phyloP scores from a whole-genome alignment of 1,140 invertebrate genomes.

The Carposina sasakii region DNA sequence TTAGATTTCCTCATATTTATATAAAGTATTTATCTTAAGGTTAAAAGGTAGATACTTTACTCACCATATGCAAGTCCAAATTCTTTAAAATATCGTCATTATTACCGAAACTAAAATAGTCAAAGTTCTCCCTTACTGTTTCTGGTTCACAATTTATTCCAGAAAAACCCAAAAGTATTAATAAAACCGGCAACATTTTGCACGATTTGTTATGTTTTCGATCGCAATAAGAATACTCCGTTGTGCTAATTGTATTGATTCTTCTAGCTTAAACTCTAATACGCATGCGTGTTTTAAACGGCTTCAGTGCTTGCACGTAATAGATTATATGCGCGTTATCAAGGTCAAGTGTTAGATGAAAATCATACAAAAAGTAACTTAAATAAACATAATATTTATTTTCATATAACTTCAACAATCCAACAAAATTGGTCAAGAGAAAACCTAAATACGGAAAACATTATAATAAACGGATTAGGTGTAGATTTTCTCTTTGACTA shows the following conservation, averaged over 20 bases:
- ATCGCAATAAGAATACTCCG: slow-evolving; percentile 29
- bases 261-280: slow-evolving; percentile 18
- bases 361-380: slow-evolving; percentile 28
- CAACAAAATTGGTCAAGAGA: slow-evolving; percentile 42
- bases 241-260: slow-evolving; percentile 53
- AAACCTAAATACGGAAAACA: slow-evolving; percentile 15
- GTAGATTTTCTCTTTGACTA: slow-evolving; percentile 39
- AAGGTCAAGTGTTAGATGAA: slow-evolving; percentile 34
- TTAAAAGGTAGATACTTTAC: slow-evolving; percentile 18
- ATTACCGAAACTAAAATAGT: slow-evolving; percentile 58
- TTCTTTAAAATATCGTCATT: slow-evolving; percentile 54
- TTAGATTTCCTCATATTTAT: no score
- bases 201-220: slow-evolving; percentile 39
- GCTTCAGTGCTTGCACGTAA: slow-evolving; percentile 16
- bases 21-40: no score
- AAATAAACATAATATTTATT: slow-evolving; percentile 41
- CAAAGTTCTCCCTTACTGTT: slow-evolving; percentile 59
- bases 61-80: slow-evolving; percentile 51
- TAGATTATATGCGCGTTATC: slow-evolving; percentile 18
- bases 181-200: slow-evolving; percentile 48
- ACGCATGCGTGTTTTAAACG: slow-evolving; percentile 51
- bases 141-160: slow-evolving; percentile 56
- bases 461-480: slow-evolving; percentile 29
- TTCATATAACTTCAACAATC: slow-evolving; percentile 36
- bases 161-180: slow-evolving; percentile 33